phyloP scores from a whole-genome alignment of 2,888 invertebrate genomes.

The Heteromurus nitidus region DNA sequence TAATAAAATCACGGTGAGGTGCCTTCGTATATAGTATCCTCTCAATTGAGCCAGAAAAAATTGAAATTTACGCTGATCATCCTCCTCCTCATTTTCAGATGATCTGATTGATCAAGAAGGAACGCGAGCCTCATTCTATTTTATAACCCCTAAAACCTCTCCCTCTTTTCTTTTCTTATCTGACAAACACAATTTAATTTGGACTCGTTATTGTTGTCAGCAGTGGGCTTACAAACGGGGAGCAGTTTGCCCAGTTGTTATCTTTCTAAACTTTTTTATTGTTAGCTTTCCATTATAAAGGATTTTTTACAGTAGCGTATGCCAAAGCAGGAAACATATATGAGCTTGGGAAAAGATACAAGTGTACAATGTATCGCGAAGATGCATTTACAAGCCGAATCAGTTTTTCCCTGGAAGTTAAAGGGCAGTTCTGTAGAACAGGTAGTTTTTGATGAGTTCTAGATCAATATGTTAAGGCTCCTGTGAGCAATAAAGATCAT shows the following conservation, averaged over 20 bases:
- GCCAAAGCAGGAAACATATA: neutral
- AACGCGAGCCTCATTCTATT: conserved; percentile 10
- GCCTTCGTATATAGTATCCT: neutral
- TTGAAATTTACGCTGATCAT: too few relatives aligned
- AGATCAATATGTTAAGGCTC: too few relatives aligned
- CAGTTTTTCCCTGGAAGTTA: too few relatives aligned
- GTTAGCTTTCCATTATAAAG: neutral
- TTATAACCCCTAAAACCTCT: neutral
- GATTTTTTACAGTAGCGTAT: too few relatives aligned
- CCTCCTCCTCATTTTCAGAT: too few relatives aligned
- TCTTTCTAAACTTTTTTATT: neutral
- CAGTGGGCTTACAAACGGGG: neutral
- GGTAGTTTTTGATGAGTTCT: too few relatives aligned
- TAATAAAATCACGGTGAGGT: conserved; percentile 8
- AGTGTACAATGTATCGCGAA: too few relatives aligned
- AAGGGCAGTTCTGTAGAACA: too few relatives aligned
- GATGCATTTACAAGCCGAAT: too few relatives aligned
- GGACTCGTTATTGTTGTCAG: conserved; percentile 10
- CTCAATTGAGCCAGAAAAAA: neutral
- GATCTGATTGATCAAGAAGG: conserved; percentile 18
- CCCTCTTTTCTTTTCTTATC: neutral
- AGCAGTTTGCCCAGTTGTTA: neutral
- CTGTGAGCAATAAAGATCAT: conserved; percentile 25
- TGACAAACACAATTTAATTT: conserved; percentile 31
- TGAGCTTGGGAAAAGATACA: neutral